Base-by-base conservation (phyloP, 2,888 invertebrate species). In the Bugulina stolonifera region DNA sequence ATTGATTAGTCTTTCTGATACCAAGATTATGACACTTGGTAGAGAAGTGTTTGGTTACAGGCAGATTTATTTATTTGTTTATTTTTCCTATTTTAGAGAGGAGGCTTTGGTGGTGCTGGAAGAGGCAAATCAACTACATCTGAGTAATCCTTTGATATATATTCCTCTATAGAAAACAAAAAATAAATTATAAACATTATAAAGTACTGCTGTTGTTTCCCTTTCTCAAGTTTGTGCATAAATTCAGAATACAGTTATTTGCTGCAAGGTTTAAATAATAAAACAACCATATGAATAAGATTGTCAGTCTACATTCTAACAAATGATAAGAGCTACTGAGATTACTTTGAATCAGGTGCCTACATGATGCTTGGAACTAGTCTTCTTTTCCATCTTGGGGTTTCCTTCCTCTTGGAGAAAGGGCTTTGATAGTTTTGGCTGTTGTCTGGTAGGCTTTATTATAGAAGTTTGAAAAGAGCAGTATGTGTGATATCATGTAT, bases 401-500 rank as follows among this genome's bases (percentile, higher is more conserved):
- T 43, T 43, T 43, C 18, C 23, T 35, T 35, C 43, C 70, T 70
- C 43, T 52, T n/a, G 70, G 27, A 14, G 70, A 35, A 2, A 54
- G 25, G 2, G 35, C 70, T 70, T n/a, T 54, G 18, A 70, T 23
- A 71, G 64, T 34, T 32, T 64, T 34, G 27, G 64, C 72, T 29
- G 25, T 64, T 2, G 27, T 27, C 2, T 32, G 2, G 77, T 82
- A 82, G 29, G 81, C 78, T 35, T 80, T 77, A 73, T 80, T 79
- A 78, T 80, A 82, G 77, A 82, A 82, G 78, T 82, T 82, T 55
- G 80, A 78, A 78, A 82, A 82, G 57, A 82, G 79, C 3, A 80
- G 74, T 71, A 82, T 78, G 74, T 80, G 80, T 1, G 80, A 79
- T 69, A 80, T 70, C 70, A 78, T 77, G 73, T 82, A 82, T 71